A percentile compares a stretch with the other conserved stretches of the same genome.
Conservation (phyloP, 2,113 vertebrate genomes). For the Hystrix brachyura region DNA sequence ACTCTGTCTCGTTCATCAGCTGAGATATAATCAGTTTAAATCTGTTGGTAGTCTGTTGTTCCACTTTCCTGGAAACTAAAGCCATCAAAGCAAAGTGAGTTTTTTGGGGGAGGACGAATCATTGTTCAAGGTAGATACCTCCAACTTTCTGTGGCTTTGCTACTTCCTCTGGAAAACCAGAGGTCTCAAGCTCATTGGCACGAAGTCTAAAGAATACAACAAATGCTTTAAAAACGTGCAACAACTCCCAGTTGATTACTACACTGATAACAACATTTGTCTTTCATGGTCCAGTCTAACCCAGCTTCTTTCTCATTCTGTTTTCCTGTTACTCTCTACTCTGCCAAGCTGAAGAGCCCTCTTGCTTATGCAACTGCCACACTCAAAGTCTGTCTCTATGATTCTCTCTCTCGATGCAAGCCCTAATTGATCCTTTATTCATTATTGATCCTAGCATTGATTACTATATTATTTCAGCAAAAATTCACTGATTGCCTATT, state of each 20-base stretch:
- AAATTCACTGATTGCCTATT: neutral
- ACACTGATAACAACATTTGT: neutral
- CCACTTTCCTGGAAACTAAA: constrained; percentile 86
- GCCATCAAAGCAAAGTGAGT: constrained; percentile 61
- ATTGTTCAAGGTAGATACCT: neutral
- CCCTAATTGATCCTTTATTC: neutral
- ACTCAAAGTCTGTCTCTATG: neutral
- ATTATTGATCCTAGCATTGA: neutral
- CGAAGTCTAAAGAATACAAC: neutral
- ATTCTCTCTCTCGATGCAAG: neutral
- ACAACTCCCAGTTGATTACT: neutral
- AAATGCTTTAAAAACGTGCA: neutral
- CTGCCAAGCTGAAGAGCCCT: neutral
- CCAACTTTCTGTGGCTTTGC: neutral
- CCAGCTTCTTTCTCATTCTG: neutral
- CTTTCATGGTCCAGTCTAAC: neutral
- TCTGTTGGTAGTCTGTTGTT: constrained; percentile 72
- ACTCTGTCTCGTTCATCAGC: constrained; percentile 89
- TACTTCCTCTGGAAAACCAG: neutral
- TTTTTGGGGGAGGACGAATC: neutral
- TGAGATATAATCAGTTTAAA: constrained; percentile 88
- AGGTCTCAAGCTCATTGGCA: neutral
- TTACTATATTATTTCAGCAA: neutral
- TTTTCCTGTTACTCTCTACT: neutral
- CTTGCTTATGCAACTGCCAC: neutral